Evolutionary conservation across 2,797 vertebrate species (phyloP).

Genomic region (Synanceia verrucosa): DNA sequence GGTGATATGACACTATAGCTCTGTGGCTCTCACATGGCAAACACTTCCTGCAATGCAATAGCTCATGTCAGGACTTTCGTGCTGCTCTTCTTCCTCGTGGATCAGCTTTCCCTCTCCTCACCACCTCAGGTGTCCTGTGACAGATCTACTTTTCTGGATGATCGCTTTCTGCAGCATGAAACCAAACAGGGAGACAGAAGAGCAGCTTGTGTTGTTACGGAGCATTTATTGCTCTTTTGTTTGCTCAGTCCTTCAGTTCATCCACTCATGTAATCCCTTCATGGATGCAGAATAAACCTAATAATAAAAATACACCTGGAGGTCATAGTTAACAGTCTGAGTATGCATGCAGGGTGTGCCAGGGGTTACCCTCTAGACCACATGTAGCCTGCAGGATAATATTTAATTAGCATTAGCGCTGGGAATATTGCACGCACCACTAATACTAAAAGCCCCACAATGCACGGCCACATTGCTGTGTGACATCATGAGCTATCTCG

Average conservation of each 20-base stretch:
- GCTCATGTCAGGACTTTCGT: conserved; percentile 1
- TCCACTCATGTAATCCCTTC: background rate
- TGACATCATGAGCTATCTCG: no score
- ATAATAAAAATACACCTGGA: no score
- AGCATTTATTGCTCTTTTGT: conserved; percentile 3
- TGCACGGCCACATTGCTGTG: no score
- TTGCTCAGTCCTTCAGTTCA: background rate
- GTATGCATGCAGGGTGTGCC: background rate
- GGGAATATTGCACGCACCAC: no score
- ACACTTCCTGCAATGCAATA: conserved; percentile 15
- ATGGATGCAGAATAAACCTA: no score
- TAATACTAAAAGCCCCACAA: no score
- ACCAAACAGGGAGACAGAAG: conserved; percentile 1
- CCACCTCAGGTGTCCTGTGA: conserved; percentile 51
- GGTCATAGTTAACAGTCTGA: no score
- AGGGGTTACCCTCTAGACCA: background rate
- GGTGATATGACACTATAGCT: background rate
- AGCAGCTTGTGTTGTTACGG: background rate
- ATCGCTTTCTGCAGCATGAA: conserved; percentile 6
- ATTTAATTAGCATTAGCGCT: no score
- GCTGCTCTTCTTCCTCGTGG: background rate
- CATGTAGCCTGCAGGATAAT: no score
- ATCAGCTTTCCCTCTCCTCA: conserved; percentile 20
- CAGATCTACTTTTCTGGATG: conserved; percentile 46
- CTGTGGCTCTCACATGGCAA: background rate